These are phyloP conservation scores for Meteorus cinctellus DNA, from an alignment of 2,888 invertebrate genomes.

Conservation along the genomic window DNA sequence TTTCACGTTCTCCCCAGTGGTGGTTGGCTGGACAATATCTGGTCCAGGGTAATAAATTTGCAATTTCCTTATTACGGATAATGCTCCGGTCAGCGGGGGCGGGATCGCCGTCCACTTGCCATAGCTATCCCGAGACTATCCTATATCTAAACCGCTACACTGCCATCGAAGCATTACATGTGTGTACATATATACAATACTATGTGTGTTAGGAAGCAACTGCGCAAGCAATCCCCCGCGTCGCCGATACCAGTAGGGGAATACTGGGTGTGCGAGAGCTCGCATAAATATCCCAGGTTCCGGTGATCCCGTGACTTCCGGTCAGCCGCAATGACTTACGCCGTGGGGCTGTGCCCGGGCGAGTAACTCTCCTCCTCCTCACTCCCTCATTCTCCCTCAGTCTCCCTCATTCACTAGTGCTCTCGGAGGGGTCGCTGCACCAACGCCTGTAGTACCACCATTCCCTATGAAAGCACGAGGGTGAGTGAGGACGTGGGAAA, in stretches of 20 bases:
- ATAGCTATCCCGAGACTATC: slow-evolving; percentile 33
- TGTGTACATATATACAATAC: slow-evolving; percentile 14
- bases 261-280: slow-evolving; percentile 54
- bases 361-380: slow-evolving; percentile 44
- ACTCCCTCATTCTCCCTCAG: slow-evolving; percentile 18
- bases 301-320: slow-evolving; percentile 74
- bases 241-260: slow-evolving; percentile 48
- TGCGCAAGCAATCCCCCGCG: slow-evolving; percentile 31
- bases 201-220: slow-evolving; percentile 32
- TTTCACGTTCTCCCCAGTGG: slow-evolving; percentile 12
- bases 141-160: slow-evolving; percentile 38
- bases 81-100: slow-evolving; percentile 70
- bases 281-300: slow-evolving; percentile 73
- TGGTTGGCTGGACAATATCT: slow-evolving; percentile 65
- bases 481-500: neutral
- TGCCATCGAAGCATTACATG: slow-evolving; percentile 21
- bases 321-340: slow-evolving; percentile 74
- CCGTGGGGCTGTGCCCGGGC: slow-evolving; percentile 56
- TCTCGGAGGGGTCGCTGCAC: slow-evolving; percentile 29
- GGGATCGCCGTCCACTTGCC: slow-evolving; percentile 46
- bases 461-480: slow-evolving; percentile 2
- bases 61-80: slow-evolving; percentile 74
- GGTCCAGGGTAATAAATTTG: slow-evolving; percentile 71
- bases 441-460: slow-evolving; percentile 38
- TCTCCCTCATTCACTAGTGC: slow-evolving; percentile 8